A percentile compares a stretch with the other conserved stretches of the same genome.
phyloP scores from a whole-genome alignment of 2,113 vertebrate genomes.

The Typhlomys cinereus region DNA sequence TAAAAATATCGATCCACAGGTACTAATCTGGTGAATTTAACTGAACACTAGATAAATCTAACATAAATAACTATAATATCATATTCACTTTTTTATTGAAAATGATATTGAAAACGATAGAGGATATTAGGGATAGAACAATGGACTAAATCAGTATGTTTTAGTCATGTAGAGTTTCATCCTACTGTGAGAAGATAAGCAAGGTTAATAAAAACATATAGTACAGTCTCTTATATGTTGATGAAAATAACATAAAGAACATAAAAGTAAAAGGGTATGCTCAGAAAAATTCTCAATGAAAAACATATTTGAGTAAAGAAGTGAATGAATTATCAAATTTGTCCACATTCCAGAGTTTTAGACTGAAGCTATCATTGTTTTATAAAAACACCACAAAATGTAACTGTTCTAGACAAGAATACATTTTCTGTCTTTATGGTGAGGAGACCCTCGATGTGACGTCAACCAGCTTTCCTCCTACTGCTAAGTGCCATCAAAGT shows the following conservation, averaged over 20 bases:
- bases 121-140: not conserved
- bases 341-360: constrained; percentile 5
- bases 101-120: constrained; percentile 3
- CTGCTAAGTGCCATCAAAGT: not conserved
- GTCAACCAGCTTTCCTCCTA: not conserved
- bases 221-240: not conserved
- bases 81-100: not conserved
- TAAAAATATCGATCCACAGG: not conserved
- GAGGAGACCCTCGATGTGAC: not conserved
- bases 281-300: not conserved
- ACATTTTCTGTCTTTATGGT: not conserved
- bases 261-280: not conserved
- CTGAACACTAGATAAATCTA: constrained; percentile 16
- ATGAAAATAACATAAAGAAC: not conserved
- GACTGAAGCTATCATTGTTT: not conserved
- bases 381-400: not conserved
- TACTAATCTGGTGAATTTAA: not conserved
- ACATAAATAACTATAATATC: constrained; percentile 14
- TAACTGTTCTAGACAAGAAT: not conserved
- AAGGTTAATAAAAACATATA: not conserved
- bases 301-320: not conserved
- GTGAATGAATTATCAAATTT: not conserved
- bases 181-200: not conserved
- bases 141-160: not conserved
- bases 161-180: not conserved